A percentile compares a stretch with the other conserved stretches of the same genome.
Evolutionary conservation across 2,888 invertebrate genomes (phyloP).

Genomic region (Linnaemya tessellans): DNA sequence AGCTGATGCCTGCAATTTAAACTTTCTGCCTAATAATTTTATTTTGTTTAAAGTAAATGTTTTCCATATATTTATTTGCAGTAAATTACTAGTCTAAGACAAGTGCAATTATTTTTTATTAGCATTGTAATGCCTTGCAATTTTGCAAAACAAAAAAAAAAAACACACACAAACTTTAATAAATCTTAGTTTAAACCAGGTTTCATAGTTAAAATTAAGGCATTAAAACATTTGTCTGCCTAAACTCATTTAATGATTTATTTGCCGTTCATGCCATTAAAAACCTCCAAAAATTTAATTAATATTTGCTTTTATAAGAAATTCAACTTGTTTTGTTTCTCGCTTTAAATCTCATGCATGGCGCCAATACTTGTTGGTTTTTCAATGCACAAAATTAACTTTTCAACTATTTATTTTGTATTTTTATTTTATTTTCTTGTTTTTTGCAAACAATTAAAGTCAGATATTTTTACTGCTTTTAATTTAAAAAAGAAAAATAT

Average conservation of each 20-base stretch:
- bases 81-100: background rate
- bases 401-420: constrained; percentile 32
- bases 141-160: too few relatives aligned
- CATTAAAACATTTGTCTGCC: constrained; percentile 23
- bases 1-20: too few relatives aligned
- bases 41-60: too few relatives aligned
- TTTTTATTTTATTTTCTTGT: background rate
- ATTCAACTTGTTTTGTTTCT: constrained; percentile 4
- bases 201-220: background rate
- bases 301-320: constrained; percentile 46
- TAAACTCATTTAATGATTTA: constrained; percentile 22
- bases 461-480: background rate
- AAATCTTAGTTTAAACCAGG: background rate
- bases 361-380: constrained; percentile 43
- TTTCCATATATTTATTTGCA: background rate
- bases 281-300: constrained; percentile 41
- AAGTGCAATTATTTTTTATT: background rate
- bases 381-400: constrained; percentile 18
- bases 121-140: background rate
- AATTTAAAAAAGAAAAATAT: background rate
- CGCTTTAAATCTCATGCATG: constrained; percentile 20
- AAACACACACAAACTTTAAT: background rate
- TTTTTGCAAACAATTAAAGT: constrained; percentile 38
- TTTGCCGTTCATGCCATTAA: constrained; percentile 7
- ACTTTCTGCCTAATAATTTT: too few relatives aligned